Evolutionary conservation across 2,797 vertebrate species (phyloP).

Genomic region (Hirundo rustica): DNA sequence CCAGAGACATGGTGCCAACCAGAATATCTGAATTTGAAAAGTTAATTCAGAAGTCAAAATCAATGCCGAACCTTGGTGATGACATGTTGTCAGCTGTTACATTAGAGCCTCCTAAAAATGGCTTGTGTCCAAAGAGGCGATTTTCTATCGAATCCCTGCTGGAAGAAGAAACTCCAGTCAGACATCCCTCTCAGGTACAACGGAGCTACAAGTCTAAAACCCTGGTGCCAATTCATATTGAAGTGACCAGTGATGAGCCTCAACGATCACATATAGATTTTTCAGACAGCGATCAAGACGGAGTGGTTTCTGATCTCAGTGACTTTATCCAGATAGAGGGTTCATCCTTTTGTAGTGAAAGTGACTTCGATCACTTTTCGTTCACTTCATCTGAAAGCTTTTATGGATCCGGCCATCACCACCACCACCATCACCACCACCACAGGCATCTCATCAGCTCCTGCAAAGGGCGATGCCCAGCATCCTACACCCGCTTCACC

Average conservation of each 20-base stretch:
- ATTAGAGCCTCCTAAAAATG: constrained; percentile 83
- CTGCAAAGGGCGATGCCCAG: constrained; percentile 96
- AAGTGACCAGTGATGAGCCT: constrained; percentile 80
- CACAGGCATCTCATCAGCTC: constrained; percentile 91
- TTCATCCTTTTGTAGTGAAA: constrained; percentile 98
- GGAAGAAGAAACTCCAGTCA: constrained; percentile 85
- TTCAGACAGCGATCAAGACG: constrained; percentile 94
- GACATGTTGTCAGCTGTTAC: constrained; percentile 85
- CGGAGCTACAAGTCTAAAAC: constrained; percentile 70
- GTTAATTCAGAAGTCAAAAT: constrained; percentile 96
- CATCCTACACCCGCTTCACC: constrained; percentile 96
- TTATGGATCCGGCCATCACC: constrained; percentile 87
- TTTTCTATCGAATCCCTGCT: constrained; percentile 96
- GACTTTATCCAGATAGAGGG: constrained; percentile 95
- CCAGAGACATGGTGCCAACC: constrained; percentile 90
- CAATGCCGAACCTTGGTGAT: constrained; percentile 95
- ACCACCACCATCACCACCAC: constrained; percentile 86
- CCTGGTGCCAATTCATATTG: constrained; percentile 82
- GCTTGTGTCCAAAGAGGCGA: constrained; percentile 86
- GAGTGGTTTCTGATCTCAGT: constrained; percentile 91
- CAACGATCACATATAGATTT: constrained; percentile 78
- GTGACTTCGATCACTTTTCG: constrained; percentile 95
- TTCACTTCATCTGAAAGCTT: constrained; percentile 97
- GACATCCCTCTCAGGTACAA: constrained; percentile 84
- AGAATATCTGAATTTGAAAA: constrained; percentile 94